phyloP scores from a whole-genome alignment of 35 echinoderm and acorn worm genomes.

The Eucidaris tribuloides region DNA sequence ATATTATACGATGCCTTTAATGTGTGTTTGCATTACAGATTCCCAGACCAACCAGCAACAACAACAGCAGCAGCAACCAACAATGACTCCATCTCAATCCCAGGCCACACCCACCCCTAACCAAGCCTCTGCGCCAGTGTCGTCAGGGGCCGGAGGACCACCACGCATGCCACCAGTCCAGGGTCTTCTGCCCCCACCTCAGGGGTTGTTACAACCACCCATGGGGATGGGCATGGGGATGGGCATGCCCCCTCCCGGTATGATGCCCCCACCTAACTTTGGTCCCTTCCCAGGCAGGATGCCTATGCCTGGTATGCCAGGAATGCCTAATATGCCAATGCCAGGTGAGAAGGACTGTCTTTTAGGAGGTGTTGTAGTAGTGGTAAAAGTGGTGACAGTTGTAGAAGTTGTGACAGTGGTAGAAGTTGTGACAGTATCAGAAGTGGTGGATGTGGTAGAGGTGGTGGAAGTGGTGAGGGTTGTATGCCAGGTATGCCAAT shows the following conservation, averaged over 20 bases:
- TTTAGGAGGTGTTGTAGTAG: neutral
- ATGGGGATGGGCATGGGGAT: conserved; percentile 16
- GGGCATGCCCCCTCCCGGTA: conserved; percentile 40
- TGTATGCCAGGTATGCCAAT: neutral
- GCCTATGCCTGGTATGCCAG: conserved; percentile 25
- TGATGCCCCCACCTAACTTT: conserved; percentile 54
- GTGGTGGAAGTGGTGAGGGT: neutral
- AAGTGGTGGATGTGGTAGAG: neutral
- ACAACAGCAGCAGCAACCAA: conserved; percentile 15
- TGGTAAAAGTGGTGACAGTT: neutral
- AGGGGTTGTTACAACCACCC: conserved; percentile 51
- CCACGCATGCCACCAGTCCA: conserved; percentile 15
- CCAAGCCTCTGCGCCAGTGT: neutral
- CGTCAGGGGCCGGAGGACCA: neutral
- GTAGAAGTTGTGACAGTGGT: neutral
- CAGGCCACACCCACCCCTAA: neutral
- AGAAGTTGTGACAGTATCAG: neutral
- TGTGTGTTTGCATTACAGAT: neutral
- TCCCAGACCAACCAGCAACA: neutral
- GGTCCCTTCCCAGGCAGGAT: conserved; percentile 10
- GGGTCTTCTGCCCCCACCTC: conserved; percentile 23
- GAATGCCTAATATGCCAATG: conserved; percentile 53
- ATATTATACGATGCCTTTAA: neutral
- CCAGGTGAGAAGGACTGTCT: conserved; percentile 26
- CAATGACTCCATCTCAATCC: neutral